Percentiles rank a stretch among this genome's conserved stretches.
Conservation (phyloP, 2,797 vertebrate genomes). For the Telmatherina bonti region DNA sequence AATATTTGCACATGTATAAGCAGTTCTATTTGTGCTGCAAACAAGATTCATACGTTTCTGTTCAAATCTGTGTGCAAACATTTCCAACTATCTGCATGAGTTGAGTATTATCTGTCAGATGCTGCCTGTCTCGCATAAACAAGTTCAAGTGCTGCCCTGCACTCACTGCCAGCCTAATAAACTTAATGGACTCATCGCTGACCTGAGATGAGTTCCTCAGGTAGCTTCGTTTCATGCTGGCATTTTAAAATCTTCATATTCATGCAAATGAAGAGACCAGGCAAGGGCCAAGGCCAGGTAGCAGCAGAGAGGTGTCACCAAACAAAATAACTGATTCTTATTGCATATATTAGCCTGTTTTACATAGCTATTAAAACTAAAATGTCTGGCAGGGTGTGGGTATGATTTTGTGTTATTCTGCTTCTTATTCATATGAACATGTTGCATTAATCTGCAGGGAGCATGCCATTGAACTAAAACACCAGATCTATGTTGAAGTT, state of each 20-base stretch:
- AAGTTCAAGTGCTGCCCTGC: conserved; percentile 26
- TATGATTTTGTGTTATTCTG: background rate
- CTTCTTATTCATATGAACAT: conserved; percentile 4
- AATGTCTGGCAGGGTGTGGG: conserved; percentile 3
- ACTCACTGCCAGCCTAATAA: conserved; percentile 66
- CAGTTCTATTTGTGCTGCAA: conserved; percentile 19
- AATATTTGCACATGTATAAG: background rate
- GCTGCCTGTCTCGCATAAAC: conserved; percentile 19
- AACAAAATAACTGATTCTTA: conserved; percentile 8
- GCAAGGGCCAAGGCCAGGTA: conserved; percentile 28
- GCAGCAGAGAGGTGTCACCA: conserved; percentile 14
- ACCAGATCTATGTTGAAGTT: background rate
- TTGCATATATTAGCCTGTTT: conserved; percentile 12
- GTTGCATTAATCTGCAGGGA: background rate
- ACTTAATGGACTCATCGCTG: conserved; percentile 69
- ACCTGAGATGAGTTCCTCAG: conserved; percentile 67
- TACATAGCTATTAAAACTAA: background rate
- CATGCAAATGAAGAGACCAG: conserved; percentile 67
- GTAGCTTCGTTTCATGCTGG: conserved; percentile 69
- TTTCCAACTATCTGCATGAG: conserved; percentile 1
- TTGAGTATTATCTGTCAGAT: conserved; percentile 21
- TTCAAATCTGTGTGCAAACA: background rate
- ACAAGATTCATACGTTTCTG: background rate
- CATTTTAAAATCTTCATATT: conserved; percentile 72
- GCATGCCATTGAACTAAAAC: background rate